phyloP scores from a whole-genome alignment of 2,888 invertebrate species.

The Megastigmus dorsalis region DNA sequence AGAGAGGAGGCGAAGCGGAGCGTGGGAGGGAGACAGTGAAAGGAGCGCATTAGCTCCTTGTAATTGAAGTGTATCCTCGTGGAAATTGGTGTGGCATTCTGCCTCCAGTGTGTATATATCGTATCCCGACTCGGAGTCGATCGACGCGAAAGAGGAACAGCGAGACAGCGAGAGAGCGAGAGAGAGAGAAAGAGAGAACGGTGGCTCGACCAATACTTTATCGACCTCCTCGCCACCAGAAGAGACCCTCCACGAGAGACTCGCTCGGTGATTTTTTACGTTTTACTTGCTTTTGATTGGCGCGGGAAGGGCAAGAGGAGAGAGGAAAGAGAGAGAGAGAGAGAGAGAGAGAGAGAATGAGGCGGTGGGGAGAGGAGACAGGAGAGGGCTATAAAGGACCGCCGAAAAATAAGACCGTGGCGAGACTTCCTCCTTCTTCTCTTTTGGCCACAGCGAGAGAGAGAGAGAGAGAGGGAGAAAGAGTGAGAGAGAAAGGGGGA shows the following conservation, averaged over 20 bases:
- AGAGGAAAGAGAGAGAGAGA: not conserved
- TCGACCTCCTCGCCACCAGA: conserved; percentile 63
- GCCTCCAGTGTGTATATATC: not conserved
- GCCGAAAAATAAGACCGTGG: conserved; percentile 70
- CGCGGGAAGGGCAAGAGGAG: conserved; percentile 58
- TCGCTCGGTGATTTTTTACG: conserved; percentile 69
- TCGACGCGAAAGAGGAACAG: conserved; percentile 10
- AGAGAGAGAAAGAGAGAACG: conserved; percentile 37
- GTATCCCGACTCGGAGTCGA: conserved; percentile 12
- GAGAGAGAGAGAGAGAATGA: conserved; percentile 55
- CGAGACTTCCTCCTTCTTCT: conserved; percentile 60
- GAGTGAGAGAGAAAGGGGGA: conserved; percentile 24
- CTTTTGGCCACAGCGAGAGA: conserved; percentile 38
- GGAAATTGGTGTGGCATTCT: conserved; percentile 31
- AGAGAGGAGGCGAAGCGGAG: not conserved
- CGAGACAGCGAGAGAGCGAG: not conserved
- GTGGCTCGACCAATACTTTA: conserved; percentile 66
- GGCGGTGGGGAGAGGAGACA: conserved; percentile 50
- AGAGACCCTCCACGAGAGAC: conserved; percentile 68
- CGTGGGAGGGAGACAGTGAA: not conserved
- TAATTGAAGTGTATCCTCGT: conserved; percentile 38
- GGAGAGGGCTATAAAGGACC: conserved; percentile 68
- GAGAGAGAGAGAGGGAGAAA: conserved; percentile 16
- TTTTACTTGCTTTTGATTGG: conserved; percentile 73
- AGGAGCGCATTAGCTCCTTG: conserved; percentile 28